Conservation (phyloP, 2,113 vertebrate species). For the Dasypus novemcinctus region DNA sequence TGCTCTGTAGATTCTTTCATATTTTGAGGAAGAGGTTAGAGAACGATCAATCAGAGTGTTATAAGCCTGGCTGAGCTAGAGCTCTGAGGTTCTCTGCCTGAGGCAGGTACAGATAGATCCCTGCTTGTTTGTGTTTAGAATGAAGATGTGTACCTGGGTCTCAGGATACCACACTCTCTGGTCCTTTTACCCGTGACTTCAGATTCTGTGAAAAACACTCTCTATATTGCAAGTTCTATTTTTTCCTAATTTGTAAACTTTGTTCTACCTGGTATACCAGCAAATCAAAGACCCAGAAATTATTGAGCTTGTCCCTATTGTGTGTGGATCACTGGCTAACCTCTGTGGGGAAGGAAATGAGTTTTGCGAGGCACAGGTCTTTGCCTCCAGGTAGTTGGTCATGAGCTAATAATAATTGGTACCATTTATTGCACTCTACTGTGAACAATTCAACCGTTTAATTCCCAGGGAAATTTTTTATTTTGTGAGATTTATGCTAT, state of each 20-base stretch:
- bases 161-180: neutral
- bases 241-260: neutral
- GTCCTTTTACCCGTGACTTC: neutral
- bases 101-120: neutral
- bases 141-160: neutral
- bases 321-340: neutral
- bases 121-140: neutral
- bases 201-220: neutral
- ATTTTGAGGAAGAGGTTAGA: conserved; percentile 30
- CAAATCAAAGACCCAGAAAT: neutral
- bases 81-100: neutral
- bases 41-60: conserved; percentile 1
- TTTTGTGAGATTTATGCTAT: neutral
- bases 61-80: neutral
- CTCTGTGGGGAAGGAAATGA: neutral
- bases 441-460: neutral
- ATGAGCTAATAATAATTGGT: neutral
- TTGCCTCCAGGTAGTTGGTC: neutral
- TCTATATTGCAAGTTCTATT: neutral
- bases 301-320: neutral
- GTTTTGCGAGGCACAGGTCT: neutral
- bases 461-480: neutral
- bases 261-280: neutral
- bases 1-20: neutral
- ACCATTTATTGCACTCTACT: neutral